Evolutionary conservation across 2,797 vertebrate genomes (phyloP).

Genomic region (Melanotaenia boesemani): DNA sequence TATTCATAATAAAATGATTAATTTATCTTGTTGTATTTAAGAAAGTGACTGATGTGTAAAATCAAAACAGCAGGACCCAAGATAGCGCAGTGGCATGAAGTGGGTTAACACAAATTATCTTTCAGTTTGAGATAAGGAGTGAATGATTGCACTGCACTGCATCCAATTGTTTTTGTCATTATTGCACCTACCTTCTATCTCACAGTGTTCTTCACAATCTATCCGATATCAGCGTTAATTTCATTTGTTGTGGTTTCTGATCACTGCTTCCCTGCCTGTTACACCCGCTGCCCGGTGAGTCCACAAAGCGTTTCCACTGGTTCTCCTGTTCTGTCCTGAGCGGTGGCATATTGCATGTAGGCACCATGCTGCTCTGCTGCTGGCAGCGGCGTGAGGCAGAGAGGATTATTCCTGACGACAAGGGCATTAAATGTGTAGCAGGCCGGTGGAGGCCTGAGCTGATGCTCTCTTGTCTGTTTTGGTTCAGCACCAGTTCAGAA

Average conservation of each 20-base stretch:
- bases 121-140: constrained; percentile 71
- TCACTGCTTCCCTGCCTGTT: constrained; percentile 50
- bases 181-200: constrained; percentile 67
- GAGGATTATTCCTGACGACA: constrained; percentile 82
- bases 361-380: constrained; percentile 69
- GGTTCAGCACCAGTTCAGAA: constrained; percentile 81
- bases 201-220: constrained; percentile 56
- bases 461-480: constrained; percentile 76
- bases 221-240: constrained; percentile 66
- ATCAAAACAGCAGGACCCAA: constrained; percentile 53
- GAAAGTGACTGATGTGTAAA: constrained; percentile 60
- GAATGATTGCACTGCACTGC: constrained; percentile 67
- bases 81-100: constrained; percentile 50
- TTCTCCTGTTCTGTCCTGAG: constrained; percentile 65
- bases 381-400: constrained; percentile 64
- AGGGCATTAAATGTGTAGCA: constrained; percentile 83
- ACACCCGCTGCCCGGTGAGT: constrained; percentile 58
- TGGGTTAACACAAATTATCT: constrained; percentile 65
- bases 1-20: constrained; percentile 36
- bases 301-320: constrained; percentile 60
- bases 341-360: constrained; percentile 74
- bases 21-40: constrained; percentile 56
- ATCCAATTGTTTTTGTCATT: constrained; percentile 69
- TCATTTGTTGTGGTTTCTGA: constrained; percentile 67
- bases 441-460: constrained; percentile 75